Percentiles rank a stretch among this genome's conserved stretches.
These are phyloP conservation scores for Magallana angulata DNA, from an alignment of 1,140 invertebrate genomes.

Conservation along the genomic window DNA sequence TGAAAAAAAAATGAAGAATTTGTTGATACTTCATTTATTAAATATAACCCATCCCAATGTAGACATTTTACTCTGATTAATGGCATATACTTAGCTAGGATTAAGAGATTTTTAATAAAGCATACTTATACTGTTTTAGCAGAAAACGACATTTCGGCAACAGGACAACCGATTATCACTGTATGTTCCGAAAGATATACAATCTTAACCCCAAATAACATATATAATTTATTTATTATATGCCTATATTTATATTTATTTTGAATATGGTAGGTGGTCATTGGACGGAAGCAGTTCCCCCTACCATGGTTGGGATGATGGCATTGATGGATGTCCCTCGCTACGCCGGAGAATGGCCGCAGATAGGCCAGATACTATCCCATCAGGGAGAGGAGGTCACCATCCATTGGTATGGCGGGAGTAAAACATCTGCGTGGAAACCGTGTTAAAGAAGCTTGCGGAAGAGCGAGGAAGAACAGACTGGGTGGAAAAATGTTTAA, in stretches of 20 bases:
- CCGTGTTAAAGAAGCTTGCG: background rate
- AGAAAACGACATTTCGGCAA: too few relatives aligned
- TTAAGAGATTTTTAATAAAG: too few relatives aligned
- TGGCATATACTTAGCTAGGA: too few relatives aligned
- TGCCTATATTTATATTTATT: background rate
- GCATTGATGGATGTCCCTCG: background rate
- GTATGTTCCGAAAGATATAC: too few relatives aligned
- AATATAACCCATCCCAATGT: too few relatives aligned
- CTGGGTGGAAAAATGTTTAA: background rate
- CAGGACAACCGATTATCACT: too few relatives aligned
- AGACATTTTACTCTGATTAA: too few relatives aligned
- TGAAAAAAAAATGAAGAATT: too few relatives aligned
- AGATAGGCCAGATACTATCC: background rate
- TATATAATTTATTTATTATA: background rate
- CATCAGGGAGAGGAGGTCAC: background rate
- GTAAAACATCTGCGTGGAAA: constrained; percentile 20
- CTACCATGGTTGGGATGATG: background rate
- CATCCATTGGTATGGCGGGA: constrained; percentile 29
- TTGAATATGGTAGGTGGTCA: constrained; percentile 6
- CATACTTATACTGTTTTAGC: too few relatives aligned
- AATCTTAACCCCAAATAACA: background rate
- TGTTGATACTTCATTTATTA: too few relatives aligned
- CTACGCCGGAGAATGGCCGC: constrained; percentile 41
- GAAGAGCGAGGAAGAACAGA: background rate
- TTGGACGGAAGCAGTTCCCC: background rate